A percentile compares a stretch with the other conserved stretches of the same genome.
Evolutionary conservation across 2,113 vertebrate genomes (phyloP).

Genomic region (Balaeniceps rex): DNA sequence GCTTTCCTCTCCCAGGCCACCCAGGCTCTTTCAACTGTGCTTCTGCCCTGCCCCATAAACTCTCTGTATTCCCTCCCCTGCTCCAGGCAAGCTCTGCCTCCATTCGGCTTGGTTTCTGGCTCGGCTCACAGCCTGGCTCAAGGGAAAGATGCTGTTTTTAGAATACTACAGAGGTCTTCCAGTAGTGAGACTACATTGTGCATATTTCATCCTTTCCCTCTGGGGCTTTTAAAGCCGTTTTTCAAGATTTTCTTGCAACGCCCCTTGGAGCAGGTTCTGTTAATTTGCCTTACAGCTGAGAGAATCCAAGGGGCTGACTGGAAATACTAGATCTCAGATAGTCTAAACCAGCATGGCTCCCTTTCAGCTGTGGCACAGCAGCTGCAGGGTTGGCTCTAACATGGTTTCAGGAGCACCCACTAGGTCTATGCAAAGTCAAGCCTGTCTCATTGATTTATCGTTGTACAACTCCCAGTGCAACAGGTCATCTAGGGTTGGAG

Average conservation of each 20-base stretch:
- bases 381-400: background rate
- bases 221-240: background rate
- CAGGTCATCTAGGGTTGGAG: background rate
- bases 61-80: background rate
- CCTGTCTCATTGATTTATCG: background rate
- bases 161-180: background rate
- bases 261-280: background rate
- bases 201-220: background rate
- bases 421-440: background rate
- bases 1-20: background rate
- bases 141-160: background rate
- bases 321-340: background rate
- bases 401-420: background rate
- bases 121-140: accelerated
- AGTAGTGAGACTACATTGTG: background rate
- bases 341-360: background rate
- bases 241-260: background rate
- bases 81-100: background rate
- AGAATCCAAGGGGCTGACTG: background rate
- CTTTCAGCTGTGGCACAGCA: background rate
- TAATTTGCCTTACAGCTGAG: background rate
- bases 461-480: background rate
- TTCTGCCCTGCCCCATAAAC: background rate
- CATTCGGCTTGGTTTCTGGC: background rate
- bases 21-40: background rate